Base-by-base conservation (phyloP, 1,140 invertebrate genomes). In the Saccostrea glomerata region DNA sequence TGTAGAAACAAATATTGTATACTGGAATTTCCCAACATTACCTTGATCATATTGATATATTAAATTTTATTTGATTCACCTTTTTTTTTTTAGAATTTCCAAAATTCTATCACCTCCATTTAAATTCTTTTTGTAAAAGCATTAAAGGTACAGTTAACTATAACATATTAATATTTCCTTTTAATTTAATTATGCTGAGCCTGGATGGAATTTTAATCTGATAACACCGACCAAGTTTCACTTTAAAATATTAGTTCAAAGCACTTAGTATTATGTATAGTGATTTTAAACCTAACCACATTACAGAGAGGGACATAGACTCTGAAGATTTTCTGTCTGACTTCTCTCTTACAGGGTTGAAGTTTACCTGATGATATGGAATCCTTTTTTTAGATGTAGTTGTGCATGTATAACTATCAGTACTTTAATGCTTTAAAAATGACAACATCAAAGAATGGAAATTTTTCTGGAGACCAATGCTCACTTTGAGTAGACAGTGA, bases 211-310 rank as follows among this genome's bases (percentile, higher is more conserved):
- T 77, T 77, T 77, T 77, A 77, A 77, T 77, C 70, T 77, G 70
- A 77, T 77, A 77, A 77, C 15, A 77, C 30, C 30, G 15, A 77
- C 70, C 70, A 77, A 25, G 70, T 77, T 77, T 77, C 25, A 77
- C 25, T 30, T 77, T 36, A 9, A 77, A 77, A 15, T 47, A 47
- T 77, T 36, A 36, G 70, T 77, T 77, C 70, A 12, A 77, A 77
- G 70, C 70, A 77, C 70, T 77, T 77, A 77, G 13, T 63, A 20
- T 63, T 20, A 63, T 12, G 25, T 23, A 77, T 11, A 77, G 70
- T 25, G 70, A 30, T 77, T 77, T 77, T 77, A 77, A 77, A 77
- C 70, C 25, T 77, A 77, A 77, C 70, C 70, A 77, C 70, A 77
- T 77, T 77, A 9, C 15, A 77, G 13, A 77, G 12, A 30, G 15